phyloP scores from a whole-genome alignment of 2,797 vertebrate genomes.

The Lagocephalus sceleratus region DNA sequence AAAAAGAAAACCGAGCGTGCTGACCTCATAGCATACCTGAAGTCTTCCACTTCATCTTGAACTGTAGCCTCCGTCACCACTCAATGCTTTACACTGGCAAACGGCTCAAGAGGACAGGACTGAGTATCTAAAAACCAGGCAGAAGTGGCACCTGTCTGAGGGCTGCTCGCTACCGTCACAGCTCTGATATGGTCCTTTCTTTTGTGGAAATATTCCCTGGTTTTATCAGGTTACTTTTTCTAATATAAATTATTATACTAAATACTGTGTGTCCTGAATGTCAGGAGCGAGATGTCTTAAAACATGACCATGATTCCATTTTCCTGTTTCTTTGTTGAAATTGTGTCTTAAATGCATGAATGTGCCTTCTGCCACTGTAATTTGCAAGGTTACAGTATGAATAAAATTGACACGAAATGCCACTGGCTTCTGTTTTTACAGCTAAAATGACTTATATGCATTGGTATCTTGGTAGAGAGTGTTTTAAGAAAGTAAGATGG shows the following conservation, averaged over 20 bases:
- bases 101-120: conserved; percentile 16
- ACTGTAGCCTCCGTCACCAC: not conserved
- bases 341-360: not conserved
- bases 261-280: conserved; percentile 24
- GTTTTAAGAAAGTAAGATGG: too few species aligned
- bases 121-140: conserved; percentile 8
- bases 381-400: conserved; percentile 30
- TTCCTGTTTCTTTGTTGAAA: not conserved
- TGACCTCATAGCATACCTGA: conserved; percentile 83
- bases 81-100: conserved; percentile 11
- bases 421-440: too few species aligned
- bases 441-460: too few species aligned
- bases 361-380: conserved; percentile 1
- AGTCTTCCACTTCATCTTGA: conserved; percentile 77
- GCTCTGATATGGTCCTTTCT: conserved; percentile 30
- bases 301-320: conserved; percentile 12
- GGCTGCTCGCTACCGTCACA: conserved; percentile 33
- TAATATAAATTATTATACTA: conserved; percentile 52
- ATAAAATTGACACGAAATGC: conserved; percentile 35
- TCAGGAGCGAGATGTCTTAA: conserved; percentile 1
- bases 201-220: conserved; percentile 44
- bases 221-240: conserved; percentile 57
- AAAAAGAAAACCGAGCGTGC: conserved; percentile 86
- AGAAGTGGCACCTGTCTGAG: conserved; percentile 11
- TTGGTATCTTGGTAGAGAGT: too few species aligned